phyloP scores from a whole-genome alignment of 2,888 invertebrate species.

The Nipponacmea schrenckii region DNA sequence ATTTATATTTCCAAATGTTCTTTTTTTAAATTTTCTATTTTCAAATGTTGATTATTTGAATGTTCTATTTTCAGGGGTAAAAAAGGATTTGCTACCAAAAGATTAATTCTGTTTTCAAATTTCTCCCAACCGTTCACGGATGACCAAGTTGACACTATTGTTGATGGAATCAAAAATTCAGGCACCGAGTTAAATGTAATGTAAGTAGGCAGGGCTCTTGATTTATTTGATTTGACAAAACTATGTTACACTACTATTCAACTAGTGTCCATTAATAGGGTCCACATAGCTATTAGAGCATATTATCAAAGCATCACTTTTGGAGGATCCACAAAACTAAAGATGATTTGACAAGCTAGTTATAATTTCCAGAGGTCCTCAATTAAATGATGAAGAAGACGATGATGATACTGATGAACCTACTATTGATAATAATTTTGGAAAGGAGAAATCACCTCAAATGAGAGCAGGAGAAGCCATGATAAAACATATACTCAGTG shows the following conservation, averaged over 20 bases:
- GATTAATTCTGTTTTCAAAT: constrained; percentile 77
- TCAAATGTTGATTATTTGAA: neutral
- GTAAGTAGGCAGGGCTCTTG: too few species aligned
- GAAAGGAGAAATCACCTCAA: constrained; percentile 61
- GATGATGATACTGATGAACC: constrained; percentile 32
- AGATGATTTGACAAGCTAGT: too few species aligned
- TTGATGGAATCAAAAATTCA: constrained; percentile 72
- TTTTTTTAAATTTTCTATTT: neutral
- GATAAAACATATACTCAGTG: constrained; percentile 60
- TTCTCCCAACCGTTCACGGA: constrained; percentile 71
- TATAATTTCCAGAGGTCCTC: constrained; percentile 54
- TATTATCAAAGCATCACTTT: neutral
- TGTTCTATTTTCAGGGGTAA: constrained; percentile 59
- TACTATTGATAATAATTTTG: constrained; percentile 34
- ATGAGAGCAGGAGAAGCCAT: constrained; percentile 61
- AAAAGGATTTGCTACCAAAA: constrained; percentile 68
- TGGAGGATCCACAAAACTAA: neutral
- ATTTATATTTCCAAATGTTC: neutral
- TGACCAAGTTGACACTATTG: constrained; percentile 71
- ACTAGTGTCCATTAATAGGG: too few species aligned
- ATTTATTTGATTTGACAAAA: too few species aligned
- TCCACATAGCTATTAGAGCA: neutral
- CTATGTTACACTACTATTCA: too few species aligned
- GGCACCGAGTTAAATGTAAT: constrained; percentile 76
- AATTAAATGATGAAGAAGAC: constrained; percentile 55